phyloP scores from a whole-genome alignment of 2,797 vertebrate species.

The Cephalopachus bancanus region DNA sequence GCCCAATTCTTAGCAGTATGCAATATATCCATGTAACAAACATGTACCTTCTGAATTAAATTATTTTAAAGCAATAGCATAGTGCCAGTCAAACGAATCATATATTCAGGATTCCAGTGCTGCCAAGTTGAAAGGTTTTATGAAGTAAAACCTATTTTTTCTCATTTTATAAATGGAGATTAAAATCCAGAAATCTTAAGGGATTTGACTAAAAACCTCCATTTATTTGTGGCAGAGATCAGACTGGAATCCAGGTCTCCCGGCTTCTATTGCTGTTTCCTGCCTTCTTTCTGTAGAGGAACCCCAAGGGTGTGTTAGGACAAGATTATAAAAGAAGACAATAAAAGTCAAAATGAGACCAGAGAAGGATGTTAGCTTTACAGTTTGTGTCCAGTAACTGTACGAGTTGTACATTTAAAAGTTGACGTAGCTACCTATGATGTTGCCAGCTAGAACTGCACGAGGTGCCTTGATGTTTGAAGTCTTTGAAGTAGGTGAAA shows the following conservation, averaged over 20 bases:
- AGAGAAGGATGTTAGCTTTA: background rate
- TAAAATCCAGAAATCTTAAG: background rate
- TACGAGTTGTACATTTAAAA: background rate
- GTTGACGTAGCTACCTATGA: background rate
- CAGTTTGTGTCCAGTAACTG: background rate
- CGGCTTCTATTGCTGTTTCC: background rate
- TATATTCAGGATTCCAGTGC: background rate
- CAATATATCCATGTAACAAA: too few relatives aligned
- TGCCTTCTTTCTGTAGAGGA: background rate
- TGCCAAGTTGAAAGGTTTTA: background rate
- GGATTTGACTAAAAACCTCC: background rate
- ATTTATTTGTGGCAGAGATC: background rate
- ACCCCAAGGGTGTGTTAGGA: background rate
- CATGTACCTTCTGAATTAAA: too few relatives aligned
- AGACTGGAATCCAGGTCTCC: background rate
- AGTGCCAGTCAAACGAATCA: background rate
- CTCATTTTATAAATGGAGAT: background rate
- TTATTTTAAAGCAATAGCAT: background rate
- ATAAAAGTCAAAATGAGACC: background rate
- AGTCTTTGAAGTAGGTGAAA: background rate
- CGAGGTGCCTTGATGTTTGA: background rate
- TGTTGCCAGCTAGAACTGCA: background rate
- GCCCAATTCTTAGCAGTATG: too few relatives aligned
- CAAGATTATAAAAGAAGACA: background rate
- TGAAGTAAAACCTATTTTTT: background rate